These are phyloP conservation scores for Trochalopteron elliotii DNA, from an alignment of 2,113 vertebrate genomes.

Conservation along the genomic window DNA sequence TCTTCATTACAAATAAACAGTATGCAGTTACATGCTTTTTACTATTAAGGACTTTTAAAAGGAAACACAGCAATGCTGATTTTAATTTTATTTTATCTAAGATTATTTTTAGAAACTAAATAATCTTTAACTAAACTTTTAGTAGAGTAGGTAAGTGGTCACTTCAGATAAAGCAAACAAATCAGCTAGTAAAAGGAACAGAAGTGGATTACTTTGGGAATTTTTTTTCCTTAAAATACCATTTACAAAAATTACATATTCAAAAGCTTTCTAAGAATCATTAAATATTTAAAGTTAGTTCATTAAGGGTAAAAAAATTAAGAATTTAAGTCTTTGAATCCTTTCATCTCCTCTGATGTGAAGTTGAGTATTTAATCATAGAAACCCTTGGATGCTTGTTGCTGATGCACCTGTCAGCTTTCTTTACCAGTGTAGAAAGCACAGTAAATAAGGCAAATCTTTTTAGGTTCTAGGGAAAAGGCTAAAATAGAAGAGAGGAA, in stretches of 20 bases:
- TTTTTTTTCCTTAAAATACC: not conserved
- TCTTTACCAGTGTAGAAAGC: not conserved
- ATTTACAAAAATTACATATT: not conserved
- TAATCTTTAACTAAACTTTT: not conserved
- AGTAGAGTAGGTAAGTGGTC: not conserved
- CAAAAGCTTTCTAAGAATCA: slow-evolving; percentile 40
- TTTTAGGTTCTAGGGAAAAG: not conserved
- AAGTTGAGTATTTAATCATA: slow-evolving; percentile 48
- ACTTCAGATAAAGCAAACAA: not conserved
- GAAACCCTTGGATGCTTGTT: slow-evolving; percentile 36
- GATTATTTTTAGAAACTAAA: not conserved
- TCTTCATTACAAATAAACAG: not conserved
- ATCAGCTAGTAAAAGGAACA: not conserved
- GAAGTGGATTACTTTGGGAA: not conserved
- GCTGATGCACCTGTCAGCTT: slow-evolving; percentile 25
- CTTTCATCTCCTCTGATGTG: slow-evolving; percentile 48
- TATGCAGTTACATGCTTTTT: not conserved
- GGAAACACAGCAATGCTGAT: not conserved
- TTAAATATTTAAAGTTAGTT: slow-evolving; percentile 70
- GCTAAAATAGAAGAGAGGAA: not conserved
- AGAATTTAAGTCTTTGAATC: slow-evolving; percentile 55
- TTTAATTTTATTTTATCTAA: not conserved
- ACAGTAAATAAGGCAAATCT: slow-evolving; percentile 20
- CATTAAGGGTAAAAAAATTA: not conserved
- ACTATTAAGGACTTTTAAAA: not conserved